phyloP scores from a whole-genome alignment of 2,113 vertebrate species.

The Nannobrachium achirus region DNA sequence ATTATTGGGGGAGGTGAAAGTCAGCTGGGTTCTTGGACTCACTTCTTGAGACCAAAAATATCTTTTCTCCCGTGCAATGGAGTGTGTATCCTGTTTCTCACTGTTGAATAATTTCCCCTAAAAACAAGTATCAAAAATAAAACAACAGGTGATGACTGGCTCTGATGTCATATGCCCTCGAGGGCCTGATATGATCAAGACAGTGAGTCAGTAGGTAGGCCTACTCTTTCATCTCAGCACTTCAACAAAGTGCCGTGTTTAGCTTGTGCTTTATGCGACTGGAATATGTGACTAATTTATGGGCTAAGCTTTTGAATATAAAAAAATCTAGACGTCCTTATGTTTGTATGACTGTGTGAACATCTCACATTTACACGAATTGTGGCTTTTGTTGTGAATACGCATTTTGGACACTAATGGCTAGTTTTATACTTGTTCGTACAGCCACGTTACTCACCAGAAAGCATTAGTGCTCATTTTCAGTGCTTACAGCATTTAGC shows the following conservation, averaged over 20 bases:
- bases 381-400: too few relatives aligned
- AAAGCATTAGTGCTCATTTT: too few relatives aligned
- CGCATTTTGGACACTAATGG: too few relatives aligned
- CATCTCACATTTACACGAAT: too few relatives aligned
- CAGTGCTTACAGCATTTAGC: too few relatives aligned
- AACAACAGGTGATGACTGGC: conserved; percentile 25
- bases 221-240: neutral
- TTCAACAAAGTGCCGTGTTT: neutral
- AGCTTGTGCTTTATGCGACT: neutral
- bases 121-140: conserved; percentile 56
- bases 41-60: conserved; percentile 29
- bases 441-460: too few relatives aligned
- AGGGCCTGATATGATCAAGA: conserved; percentile 7
- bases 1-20: conserved; percentile 28
- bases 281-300: neutral
- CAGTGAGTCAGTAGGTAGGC: neutral
- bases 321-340: too few relatives aligned
- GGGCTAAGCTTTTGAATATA: too few relatives aligned
- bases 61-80: conserved; percentile 27
- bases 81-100: conserved; percentile 50
- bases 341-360: too few relatives aligned
- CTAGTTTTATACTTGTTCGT: too few relatives aligned
- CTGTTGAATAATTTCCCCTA: conserved; percentile 61
- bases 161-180: conserved; percentile 22
- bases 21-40: conserved; percentile 12